Percentiles rank a stretch among this genome's conserved stretches.
These are phyloP conservation scores for Aethes cnicana DNA, from an alignment of 2,888 invertebrate species.

Conservation along the genomic window DNA sequence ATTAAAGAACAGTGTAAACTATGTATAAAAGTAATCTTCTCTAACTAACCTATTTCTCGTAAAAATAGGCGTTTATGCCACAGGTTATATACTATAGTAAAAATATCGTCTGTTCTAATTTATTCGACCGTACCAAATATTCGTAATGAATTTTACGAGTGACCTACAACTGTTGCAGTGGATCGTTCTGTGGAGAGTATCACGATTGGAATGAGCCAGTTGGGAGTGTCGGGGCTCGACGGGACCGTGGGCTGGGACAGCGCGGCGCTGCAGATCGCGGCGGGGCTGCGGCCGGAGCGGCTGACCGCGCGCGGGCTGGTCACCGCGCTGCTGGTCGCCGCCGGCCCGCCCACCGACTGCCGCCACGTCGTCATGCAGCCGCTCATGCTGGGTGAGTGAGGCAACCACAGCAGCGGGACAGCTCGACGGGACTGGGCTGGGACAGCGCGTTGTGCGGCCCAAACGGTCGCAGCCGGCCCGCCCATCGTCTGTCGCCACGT, in stretches of 20 bases:
- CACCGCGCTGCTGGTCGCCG: slow-evolving; percentile 46
- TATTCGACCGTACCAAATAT: neutral
- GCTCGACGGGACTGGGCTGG: too few species aligned
- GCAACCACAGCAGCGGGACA: too few species aligned
- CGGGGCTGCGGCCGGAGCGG: slow-evolving; percentile 49
- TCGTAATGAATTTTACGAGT: slow-evolving; percentile 5
- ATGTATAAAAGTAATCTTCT: too few species aligned
- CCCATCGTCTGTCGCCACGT: slow-evolving; percentile 46
- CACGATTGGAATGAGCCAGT: slow-evolving; percentile 55
- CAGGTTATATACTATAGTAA: too few species aligned
- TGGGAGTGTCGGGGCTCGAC: slow-evolving; percentile 48
- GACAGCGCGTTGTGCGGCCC: too few species aligned
- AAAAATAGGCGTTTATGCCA: too few species aligned
- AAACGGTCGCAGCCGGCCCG: slow-evolving; percentile 47
- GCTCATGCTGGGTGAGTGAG: slow-evolving; percentile 56
- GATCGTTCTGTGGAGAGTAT: slow-evolving; percentile 47
- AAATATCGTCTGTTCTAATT: too few species aligned
- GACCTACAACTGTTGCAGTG: too few species aligned
- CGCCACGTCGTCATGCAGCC: slow-evolving; percentile 60
- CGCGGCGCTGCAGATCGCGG: slow-evolving; percentile 45
- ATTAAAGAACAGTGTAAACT: too few species aligned
- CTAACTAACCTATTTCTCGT: too few species aligned
- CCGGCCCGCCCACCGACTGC: slow-evolving; percentile 46
- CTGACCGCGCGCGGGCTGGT: slow-evolving; percentile 46
- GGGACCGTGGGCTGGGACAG: slow-evolving; percentile 55